Evolutionary conservation across 2,113 vertebrate species (phyloP), one percentile per base, ranked within the genome.

Genomic region (Trochalopteron elliotii): DNA sequence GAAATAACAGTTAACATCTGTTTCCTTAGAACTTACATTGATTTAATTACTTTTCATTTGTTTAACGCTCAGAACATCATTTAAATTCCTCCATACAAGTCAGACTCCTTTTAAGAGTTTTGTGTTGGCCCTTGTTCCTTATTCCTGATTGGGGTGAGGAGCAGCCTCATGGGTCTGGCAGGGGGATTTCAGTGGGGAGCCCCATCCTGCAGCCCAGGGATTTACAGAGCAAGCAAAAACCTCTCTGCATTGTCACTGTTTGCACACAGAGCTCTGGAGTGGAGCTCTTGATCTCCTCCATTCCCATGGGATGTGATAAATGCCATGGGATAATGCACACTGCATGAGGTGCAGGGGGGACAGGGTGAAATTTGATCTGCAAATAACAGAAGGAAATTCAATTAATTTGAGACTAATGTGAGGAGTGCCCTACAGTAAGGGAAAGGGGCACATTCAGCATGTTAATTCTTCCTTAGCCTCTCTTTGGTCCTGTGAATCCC

Each of bases 91-190:
- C 55, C 59, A 2, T 6, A 25, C 9, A 1, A 56, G 65, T 8
- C 27, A 63, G 56, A 3, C 23, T 30, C 17, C 31, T 17, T 63
- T 12, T 7, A 23, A 37, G 52, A 40, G 65, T 15, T 40, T 22
- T 30, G 4, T 30, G 14, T 14, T 47, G 23, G 42, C 22, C 10
- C n/a, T 24, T 63, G 7, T 50, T 4, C 0, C 40, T 25, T 3
- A 0, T 15, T 45, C 1, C 30, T 27, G 12, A 1, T 1, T 10
- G 25, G 68, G 61, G 2, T 8, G 60, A 23, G 69, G 33, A 4
- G 13, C 7, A 14, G 20, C 6, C 1, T 3, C 9, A 1, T 10
- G 49, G 11, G 27, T 1, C 16, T 30, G 42, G 44, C 21, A 7
- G 1, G 40, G 44, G 11, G 31, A 4, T 15, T 11, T 25, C 27